phyloP scores from a whole-genome alignment of 2,113 vertebrate genomes.

The Beaufortia kweichowensis region DNA sequence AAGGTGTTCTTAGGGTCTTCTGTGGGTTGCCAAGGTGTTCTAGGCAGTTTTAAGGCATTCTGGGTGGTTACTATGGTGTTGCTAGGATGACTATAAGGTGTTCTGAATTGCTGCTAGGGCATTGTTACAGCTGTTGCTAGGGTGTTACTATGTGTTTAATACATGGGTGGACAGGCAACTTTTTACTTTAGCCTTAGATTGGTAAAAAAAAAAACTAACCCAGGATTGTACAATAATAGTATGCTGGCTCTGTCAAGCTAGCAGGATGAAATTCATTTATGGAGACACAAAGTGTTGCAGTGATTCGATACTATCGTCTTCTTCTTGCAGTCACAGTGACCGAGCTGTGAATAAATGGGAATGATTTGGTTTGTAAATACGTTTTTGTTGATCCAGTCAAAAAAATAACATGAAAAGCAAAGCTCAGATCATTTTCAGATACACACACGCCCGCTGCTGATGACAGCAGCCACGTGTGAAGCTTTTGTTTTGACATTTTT shows the following conservation, averaged over 20 bases:
- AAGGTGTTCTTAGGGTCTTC: too few relatives aligned
- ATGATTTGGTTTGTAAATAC: constrained; percentile 48
- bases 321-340: background rate
- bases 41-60: too few relatives aligned
- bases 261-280: background rate
- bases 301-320: background rate
- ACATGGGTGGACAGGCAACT: background rate
- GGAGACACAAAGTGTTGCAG: background rate
- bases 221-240: background rate
- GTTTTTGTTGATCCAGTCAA: constrained; percentile 29
- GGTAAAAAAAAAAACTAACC: too few relatives aligned
- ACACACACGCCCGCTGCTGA: constrained; percentile 25
- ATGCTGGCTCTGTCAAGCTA: background rate
- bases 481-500: constrained; percentile 34
- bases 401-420: constrained; percentile 22
- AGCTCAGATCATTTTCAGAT: constrained; percentile 42
- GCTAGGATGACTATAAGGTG: background rate
- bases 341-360: background rate
- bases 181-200: too few relatives aligned
- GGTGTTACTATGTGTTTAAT: background rate
- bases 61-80: background rate
- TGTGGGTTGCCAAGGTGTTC: too few relatives aligned
- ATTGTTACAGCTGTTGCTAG: too few relatives aligned
- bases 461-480: background rate
- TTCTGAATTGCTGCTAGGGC: too few relatives aligned